phyloP scores from a whole-genome alignment of 1,140 invertebrate genomes.

The Drosophila albomicans region DNA sequence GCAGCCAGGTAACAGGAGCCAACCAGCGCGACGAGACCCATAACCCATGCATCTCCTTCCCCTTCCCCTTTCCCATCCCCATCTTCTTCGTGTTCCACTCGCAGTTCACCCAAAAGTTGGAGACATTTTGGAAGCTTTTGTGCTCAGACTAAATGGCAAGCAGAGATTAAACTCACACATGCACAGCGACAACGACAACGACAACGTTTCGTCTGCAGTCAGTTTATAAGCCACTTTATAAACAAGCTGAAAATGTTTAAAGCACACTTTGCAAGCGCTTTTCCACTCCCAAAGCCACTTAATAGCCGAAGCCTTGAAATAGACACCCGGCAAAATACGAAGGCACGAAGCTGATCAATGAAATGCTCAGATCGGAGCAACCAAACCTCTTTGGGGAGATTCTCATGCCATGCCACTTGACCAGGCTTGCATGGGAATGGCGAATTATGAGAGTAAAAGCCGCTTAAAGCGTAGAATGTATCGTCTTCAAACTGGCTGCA shows the following conservation, averaged over 20 bases:
- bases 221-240: constrained; percentile 71
- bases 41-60: constrained; percentile 41
- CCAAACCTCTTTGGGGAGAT: not conserved
- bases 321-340: not conserved
- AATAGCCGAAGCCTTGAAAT: constrained; percentile 33
- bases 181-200: not conserved
- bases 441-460: constrained; percentile 34
- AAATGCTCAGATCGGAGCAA: not conserved
- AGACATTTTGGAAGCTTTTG: constrained; percentile 49
- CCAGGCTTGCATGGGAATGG: constrained; percentile 5
- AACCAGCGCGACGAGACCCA: constrained; percentile 26
- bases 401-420: constrained; percentile 13
- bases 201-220: constrained; percentile 13
- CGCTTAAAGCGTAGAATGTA: constrained; percentile 62
- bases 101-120: constrained; percentile 19
- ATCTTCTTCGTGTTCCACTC: no score
- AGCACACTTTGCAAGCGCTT: constrained; percentile 22
- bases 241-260: constrained; percentile 67
- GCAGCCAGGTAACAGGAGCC: constrained; percentile 23
- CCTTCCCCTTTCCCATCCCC: no score
- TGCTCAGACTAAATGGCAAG: constrained; percentile 64
- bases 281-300: constrained; percentile 43
- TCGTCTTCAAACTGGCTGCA: constrained; percentile 22
- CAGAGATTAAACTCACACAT: constrained; percentile 54
- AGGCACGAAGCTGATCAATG: not conserved